Evolutionary conservation across 1,140 invertebrate genomes (phyloP).

Genomic region (Papilio polyxenes): DNA sequence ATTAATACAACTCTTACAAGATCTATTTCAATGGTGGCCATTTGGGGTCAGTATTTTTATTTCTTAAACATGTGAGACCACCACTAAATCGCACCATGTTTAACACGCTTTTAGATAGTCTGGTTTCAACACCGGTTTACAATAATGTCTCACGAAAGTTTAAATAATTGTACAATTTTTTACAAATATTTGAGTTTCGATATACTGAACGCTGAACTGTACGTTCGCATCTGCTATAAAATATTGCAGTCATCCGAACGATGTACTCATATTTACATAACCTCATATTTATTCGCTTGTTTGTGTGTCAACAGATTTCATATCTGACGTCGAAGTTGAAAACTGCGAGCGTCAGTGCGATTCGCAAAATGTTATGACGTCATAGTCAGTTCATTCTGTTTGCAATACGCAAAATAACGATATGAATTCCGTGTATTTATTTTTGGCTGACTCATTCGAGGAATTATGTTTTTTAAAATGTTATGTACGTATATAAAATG

Average conservation of each 20-base stretch:
- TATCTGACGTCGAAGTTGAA: conserved; percentile 23
- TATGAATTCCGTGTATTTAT: neutral
- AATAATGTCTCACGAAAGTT: neutral
- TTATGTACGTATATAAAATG: neutral
- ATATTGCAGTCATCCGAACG: conserved; percentile 8
- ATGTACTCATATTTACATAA: conserved; percentile 15
- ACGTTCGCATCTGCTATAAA: neutral
- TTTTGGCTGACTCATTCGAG: neutral
- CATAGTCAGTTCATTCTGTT: conserved; percentile 1
- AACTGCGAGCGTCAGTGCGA: neutral
- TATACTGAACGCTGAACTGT: neutral
- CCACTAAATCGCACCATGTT: too few species aligned
- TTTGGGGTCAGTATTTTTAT: too few species aligned
- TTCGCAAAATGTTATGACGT: conserved; percentile 12
- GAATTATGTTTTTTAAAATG: neutral
- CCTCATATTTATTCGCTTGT: conserved; percentile 15
- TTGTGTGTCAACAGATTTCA: conserved; percentile 25
- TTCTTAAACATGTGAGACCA: too few species aligned
- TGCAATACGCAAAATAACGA: neutral
- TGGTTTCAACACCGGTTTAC: neutral
- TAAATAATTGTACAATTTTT: neutral
- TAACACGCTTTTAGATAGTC: neutral
- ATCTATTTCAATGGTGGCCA: neutral
- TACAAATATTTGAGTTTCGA: neutral
- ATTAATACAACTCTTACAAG: neutral